Conservation (phyloP, 2,888 invertebrate species). For the Labia minor region DNA sequence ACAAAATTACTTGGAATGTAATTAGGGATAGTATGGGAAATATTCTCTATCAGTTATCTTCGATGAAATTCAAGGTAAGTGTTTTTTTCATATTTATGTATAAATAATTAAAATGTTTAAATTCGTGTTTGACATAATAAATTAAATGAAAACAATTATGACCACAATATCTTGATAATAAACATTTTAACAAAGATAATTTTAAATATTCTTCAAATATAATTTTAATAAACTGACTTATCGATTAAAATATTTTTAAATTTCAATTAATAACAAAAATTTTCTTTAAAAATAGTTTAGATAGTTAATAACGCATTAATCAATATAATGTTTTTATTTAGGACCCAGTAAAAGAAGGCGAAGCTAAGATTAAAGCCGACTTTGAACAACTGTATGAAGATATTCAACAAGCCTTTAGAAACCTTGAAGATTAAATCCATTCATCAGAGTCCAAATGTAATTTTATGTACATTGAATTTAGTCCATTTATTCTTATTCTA, state of each 20-base stretch:
- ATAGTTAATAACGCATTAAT: too few species aligned
- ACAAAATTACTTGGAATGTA: conserved; percentile 96
- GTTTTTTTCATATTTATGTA: conserved; percentile 4
- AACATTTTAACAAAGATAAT: too few species aligned
- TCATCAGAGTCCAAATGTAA: background rate
- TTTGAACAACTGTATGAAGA: conserved; percentile 95
- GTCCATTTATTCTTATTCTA: background rate
- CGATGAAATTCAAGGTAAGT: conserved; percentile 96
- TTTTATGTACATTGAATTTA: background rate
- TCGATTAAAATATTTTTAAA: too few species aligned
- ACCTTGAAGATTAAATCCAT: conserved; percentile 80
- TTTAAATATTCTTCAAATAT: too few species aligned
- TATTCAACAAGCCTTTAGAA: conserved; percentile 94
- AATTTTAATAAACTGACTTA: too few species aligned
- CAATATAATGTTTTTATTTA: conserved; percentile 34
- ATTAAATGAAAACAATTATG: too few species aligned
- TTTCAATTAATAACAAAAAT: too few species aligned
- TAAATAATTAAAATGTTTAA: too few species aligned
- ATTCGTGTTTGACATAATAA: conserved; percentile 15
- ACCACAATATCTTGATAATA: too few species aligned
- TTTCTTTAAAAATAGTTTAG: too few species aligned
- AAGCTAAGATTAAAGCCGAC: conserved; percentile 91
- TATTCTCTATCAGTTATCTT: conserved; percentile 91
- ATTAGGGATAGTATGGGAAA: conserved; percentile 96
- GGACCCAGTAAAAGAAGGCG: conserved; percentile 98